Conservation (phyloP, 1,140 invertebrate species). For the Trachymyrmex septentrionalis region DNA sequence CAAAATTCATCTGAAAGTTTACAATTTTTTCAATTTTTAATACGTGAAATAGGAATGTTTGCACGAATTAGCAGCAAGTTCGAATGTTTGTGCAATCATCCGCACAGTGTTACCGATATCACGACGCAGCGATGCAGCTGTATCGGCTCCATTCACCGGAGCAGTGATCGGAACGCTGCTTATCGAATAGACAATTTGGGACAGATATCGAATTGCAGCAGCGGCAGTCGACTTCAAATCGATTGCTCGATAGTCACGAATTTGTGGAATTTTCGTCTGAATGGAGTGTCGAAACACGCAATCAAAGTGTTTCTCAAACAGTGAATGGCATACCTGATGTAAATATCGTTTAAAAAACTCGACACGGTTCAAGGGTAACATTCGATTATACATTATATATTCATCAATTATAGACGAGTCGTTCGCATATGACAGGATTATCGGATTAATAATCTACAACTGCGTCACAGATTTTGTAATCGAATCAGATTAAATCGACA, state of each 20-base stretch:
- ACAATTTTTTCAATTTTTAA: neutral
- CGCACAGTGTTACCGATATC: constrained; percentile 3
- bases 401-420: constrained; percentile 36
- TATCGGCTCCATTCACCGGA: constrained; percentile 3
- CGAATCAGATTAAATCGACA: constrained; percentile 9
- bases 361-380: constrained; percentile 32
- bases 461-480: neutral
- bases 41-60: neutral
- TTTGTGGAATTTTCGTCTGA: constrained; percentile 39
- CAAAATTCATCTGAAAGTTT: neutral
- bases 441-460: neutral
- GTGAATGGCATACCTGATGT: neutral
- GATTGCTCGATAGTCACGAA: constrained; percentile 56
- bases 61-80: neutral
- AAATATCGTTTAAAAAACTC: constrained; percentile 5
- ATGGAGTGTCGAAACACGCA: neutral
- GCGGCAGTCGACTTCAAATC: neutral
- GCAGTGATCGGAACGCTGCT: constrained; percentile 15
- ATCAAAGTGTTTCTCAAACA: neutral
- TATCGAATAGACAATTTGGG: constrained; percentile 23
- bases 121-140: neutral
- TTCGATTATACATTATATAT: constrained; percentile 34
- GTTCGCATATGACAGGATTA: neutral
- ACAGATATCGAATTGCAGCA: constrained; percentile 6
- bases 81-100: neutral